Conservation (phyloP, 92 coral and sea anemone species). For the Epizoanthus scotinus region DNA sequence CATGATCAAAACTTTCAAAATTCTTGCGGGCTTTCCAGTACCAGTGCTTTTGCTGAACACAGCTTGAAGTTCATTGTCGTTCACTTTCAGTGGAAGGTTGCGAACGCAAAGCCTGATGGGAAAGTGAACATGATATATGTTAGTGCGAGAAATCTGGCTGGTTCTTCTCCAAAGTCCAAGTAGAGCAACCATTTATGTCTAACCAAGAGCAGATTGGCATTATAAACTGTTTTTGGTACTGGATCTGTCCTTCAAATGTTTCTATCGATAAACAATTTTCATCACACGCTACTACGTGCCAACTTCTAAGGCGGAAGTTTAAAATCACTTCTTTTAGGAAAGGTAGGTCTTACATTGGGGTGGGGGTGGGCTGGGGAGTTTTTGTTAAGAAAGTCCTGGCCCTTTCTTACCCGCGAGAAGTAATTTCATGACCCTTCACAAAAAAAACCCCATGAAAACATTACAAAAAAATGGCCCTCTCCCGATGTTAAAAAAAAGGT, state of each 20-base stretch:
- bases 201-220: too few species aligned
- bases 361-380: too few species aligned
- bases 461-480: too few species aligned
- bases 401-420: too few species aligned
- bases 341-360: too few species aligned
- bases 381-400: too few species aligned
- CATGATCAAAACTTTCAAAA: conserved; percentile 72
- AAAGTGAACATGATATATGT: neutral
- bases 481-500: too few species aligned
- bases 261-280: neutral
- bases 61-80: conserved; percentile 64
- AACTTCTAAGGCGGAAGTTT: too few species aligned
- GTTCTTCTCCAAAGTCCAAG: neutral
- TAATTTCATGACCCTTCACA: too few species aligned
- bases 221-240: neutral
- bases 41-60: conserved; percentile 66
- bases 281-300: too few species aligned
- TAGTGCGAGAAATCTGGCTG: neutral
- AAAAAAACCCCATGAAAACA: too few species aligned
- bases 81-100: conserved; percentile 78
- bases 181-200: neutral
- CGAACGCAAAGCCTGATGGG: conserved; percentile 83
- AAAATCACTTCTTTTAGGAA: neutral
- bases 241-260: neutral
- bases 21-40: conserved; percentile 45